phyloP scores from a whole-genome alignment of 2,797 vertebrate species.

The Anguilla marmorata region DNA sequence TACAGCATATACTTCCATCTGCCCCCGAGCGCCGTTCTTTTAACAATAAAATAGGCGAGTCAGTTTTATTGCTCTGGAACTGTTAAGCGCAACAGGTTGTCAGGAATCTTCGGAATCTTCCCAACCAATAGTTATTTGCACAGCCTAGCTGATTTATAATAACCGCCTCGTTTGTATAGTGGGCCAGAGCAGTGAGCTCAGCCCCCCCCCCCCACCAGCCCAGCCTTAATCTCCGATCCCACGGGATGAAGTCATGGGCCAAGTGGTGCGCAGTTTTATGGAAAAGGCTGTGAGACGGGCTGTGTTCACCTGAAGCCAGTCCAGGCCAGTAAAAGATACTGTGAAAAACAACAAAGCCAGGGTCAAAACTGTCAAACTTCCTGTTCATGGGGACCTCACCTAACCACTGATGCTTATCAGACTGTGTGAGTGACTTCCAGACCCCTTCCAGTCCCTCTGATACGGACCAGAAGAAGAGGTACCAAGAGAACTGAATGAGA shows the following conservation, averaged over 20 bases:
- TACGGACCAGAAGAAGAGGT: background rate
- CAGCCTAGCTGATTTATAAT: background rate
- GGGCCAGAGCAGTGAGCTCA: background rate
- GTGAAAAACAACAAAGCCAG: background rate
- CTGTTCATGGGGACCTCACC: background rate
- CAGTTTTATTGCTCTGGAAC: background rate
- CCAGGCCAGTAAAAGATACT: background rate
- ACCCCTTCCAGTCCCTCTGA: background rate
- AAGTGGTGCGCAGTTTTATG: background rate
- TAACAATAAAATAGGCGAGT: background rate
- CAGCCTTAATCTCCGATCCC: background rate
- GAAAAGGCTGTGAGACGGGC: background rate
- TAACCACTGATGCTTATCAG: background rate
- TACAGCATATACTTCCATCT: conserved; percentile 34
- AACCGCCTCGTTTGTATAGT: background rate
- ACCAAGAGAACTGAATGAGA: background rate
- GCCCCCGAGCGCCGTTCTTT: background rate
- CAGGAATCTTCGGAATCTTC: background rate
- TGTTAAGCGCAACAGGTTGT: conserved; percentile 14
- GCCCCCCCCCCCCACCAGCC: background rate
- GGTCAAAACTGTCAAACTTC: background rate
- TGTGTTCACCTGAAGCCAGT: background rate
- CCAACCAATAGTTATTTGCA: background rate
- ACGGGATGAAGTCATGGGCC: background rate
- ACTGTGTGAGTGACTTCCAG: background rate